Evolutionary conservation across 2,113 vertebrate species (phyloP), one percentile per base, ranked within the genome.

Genomic region (Nerophis ophidion): DNA sequence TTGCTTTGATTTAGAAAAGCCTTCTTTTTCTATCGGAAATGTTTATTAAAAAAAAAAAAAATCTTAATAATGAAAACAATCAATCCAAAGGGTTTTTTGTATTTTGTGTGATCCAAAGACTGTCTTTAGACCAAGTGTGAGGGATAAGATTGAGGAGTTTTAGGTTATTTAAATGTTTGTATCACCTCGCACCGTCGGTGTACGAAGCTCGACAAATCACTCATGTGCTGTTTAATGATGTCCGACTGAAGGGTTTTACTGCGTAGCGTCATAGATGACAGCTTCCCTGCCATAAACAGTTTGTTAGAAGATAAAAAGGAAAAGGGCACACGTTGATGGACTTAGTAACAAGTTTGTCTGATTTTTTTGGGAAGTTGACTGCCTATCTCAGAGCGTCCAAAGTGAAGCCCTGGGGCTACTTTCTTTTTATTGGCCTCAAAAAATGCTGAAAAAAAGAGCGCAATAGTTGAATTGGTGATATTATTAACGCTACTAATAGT

Each of bases 161-260:
- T 7, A 79, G 16, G 74, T 77, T 65, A 74, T 77, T 77, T 82
- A 63, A 63, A 54, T 63, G 44, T 17, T 35, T 55, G 50, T 35
- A 38, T 58, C 33, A 74, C 65, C 48, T 59, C 60, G 57, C 61
- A 72, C 60, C 48, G 54, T 61, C 45, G 51, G 50, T 63, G 62
- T 66, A 68, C 51, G 61, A 79, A 79, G 80, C 75, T 61, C 15
- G 82, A 87, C 85, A 83, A 86, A 83, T 86, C 84, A 80, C 42
- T 70, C 66, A 70, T 65, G 66, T 53, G 42, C n/a, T 50, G 66
- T 66, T 71, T 45, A 63, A 60, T 71, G 54, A 33, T 61, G 42
- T 36, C 70, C 52, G 17, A 63, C 45, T 72, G 51, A 64, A 68
- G 68, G 70, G 70, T 62, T 35, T 40, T 62, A 60, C 56, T 19